Conservation (phyloP, 2,888 invertebrate species). For the Napeogenes inachia region DNA sequence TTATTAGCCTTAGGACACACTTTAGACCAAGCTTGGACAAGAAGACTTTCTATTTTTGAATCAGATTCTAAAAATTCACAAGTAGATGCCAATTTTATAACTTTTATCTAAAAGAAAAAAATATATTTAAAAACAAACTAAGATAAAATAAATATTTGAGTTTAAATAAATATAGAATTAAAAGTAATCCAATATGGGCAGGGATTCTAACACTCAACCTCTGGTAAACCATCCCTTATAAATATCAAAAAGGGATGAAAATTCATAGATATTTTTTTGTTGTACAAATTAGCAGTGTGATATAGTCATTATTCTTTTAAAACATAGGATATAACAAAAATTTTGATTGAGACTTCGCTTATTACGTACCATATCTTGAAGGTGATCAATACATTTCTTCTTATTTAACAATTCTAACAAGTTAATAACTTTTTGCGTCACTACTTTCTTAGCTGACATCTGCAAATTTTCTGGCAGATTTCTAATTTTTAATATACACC, state of each 20-base stretch:
- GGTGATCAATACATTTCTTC: not conserved
- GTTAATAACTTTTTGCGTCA: conserved; percentile 30
- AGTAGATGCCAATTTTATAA: conserved; percentile 47
- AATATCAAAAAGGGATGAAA: too few species aligned
- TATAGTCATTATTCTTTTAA: too few species aligned
- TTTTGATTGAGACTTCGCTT: not conserved
- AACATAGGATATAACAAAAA: not conserved
- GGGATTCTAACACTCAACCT: too few species aligned
- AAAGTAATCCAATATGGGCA: too few species aligned
- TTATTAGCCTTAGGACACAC: conserved; percentile 43
- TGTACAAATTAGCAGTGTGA: too few species aligned
- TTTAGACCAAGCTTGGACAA: conserved; percentile 48
- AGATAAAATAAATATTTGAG: too few species aligned
- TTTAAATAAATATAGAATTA: too few species aligned
- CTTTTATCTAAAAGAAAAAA: conserved; percentile 44
- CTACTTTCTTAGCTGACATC: conserved; percentile 14
- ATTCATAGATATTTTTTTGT: too few species aligned
- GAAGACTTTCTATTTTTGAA: conserved; percentile 36
- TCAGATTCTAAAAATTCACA: conserved; percentile 41
- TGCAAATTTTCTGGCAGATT: conserved; percentile 42
- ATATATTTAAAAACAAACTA: not conserved
- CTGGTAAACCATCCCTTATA: too few species aligned
- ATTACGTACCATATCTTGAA: not conserved
- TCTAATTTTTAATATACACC: conserved; percentile 46
- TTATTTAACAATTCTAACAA: not conserved